These are phyloP conservation scores for Vidua macroura DNA, from an alignment of 2,113 vertebrate species.

Conservation along the genomic window DNA sequence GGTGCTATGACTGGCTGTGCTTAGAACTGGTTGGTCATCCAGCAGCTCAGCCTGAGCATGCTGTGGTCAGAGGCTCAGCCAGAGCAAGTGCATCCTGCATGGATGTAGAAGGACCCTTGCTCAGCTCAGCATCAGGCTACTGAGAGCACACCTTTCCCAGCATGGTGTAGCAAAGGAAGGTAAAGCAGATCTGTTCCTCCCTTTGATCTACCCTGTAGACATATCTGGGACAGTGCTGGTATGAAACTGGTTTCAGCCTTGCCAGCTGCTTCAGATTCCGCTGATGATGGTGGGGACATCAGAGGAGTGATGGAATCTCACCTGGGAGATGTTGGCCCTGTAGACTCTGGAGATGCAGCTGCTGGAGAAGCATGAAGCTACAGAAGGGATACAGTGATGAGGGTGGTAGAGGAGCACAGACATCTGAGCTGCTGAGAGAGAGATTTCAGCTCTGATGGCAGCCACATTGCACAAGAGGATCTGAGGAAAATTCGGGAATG, in stretches of 20 bases:
- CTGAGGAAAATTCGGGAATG: not conserved
- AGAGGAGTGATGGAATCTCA: not conserved
- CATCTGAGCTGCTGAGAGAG: not conserved
- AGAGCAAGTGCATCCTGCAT: fast-evolving
- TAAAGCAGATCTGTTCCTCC: not conserved
- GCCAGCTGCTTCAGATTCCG: not conserved
- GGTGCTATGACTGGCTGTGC: not conserved
- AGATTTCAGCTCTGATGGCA: not conserved
- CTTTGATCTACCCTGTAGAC: not conserved
- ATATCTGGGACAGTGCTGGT: not conserved
- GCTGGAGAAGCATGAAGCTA: not conserved
- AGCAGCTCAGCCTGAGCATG: not conserved
- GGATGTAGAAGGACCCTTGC: not conserved
- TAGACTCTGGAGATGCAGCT: not conserved
- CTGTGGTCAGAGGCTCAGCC: not conserved
- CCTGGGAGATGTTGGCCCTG: not conserved
- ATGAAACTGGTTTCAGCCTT: not conserved
- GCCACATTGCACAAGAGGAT: not conserved
- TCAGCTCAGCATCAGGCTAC: not conserved
- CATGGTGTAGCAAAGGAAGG: not conserved
- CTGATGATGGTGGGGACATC: fast-evolving
- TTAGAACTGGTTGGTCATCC: not conserved
- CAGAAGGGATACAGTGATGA: not conserved
- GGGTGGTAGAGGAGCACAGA: not conserved
- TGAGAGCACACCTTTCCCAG: not conserved